Evolutionary conservation across 37 sponge, comb jelly and placozoan species (phyloP).

Genomic region (Aphrocallistes beatrix): DNA sequence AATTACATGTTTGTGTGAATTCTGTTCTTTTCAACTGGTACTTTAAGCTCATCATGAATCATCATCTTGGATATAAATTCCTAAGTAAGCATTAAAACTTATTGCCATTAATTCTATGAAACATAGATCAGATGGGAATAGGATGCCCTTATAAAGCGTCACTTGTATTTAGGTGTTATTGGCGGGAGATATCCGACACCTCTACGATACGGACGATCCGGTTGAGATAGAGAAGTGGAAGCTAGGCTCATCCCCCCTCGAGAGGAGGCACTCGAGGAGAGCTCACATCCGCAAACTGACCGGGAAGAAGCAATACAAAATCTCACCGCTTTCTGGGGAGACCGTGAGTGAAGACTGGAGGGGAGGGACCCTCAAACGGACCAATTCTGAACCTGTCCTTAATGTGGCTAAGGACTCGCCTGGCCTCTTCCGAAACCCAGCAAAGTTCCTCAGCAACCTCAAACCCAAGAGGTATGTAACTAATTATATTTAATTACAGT

Average conservation of each 20-base stretch:
- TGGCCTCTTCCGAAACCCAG: not conserved
- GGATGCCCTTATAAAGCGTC: too few species aligned
- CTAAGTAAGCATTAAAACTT: too few species aligned
- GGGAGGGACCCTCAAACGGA: not conserved
- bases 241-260: not conserved
- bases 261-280: not conserved
- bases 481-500: too few species aligned
- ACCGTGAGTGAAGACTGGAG: not conserved
- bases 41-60: too few species aligned
- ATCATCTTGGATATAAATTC: too few species aligned
- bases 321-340: not conserved
- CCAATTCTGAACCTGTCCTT: not conserved
- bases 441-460: not conserved
- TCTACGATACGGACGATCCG: conserved; percentile 8
- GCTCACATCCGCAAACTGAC: not conserved
- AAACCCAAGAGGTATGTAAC: not conserved
- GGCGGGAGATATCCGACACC: not conserved
- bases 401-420: not conserved
- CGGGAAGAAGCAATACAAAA: not conserved
- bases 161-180: not conserved
- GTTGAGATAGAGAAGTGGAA: not conserved
- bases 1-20: too few species aligned
- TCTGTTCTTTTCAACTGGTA: too few species aligned
- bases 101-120: too few species aligned
- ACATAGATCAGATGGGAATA: too few species aligned